These are phyloP conservation scores for Melanotaenia boesemani DNA, from an alignment of 2,797 vertebrate species.

Conservation along the genomic window DNA sequence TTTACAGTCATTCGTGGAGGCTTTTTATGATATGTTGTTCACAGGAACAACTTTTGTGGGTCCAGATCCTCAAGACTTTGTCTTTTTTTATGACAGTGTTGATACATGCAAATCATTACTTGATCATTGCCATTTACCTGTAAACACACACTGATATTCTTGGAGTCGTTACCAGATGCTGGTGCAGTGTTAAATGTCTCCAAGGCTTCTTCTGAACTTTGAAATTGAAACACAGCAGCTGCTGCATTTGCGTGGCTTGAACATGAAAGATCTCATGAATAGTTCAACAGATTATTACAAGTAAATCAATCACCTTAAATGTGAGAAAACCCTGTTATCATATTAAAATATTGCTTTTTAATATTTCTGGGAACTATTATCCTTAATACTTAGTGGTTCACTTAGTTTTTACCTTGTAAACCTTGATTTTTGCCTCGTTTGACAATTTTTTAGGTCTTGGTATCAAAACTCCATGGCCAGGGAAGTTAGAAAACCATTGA, in stretches of 20 bases:
- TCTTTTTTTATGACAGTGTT: background rate
- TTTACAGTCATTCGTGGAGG: too few relatives aligned
- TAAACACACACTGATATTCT: background rate
- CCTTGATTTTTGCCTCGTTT: background rate
- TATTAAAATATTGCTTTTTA: background rate
- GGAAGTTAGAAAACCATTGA: too few relatives aligned
- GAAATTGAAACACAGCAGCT: background rate
- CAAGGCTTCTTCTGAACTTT: background rate
- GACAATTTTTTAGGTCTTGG: background rate
- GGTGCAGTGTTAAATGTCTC: background rate
- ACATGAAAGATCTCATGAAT: background rate
- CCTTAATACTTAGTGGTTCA: background rate
- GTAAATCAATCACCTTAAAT: too few relatives aligned
- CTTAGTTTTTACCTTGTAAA: background rate
- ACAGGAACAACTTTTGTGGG: too few relatives aligned
- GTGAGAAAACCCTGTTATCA: background rate
- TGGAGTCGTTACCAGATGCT: background rate
- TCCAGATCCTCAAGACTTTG: too few relatives aligned
- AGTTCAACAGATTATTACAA: too few relatives aligned
- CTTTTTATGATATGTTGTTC: too few relatives aligned
- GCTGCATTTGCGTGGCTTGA: background rate
- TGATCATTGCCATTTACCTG: background rate
- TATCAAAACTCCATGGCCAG: background rate
- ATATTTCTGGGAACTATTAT: background rate
- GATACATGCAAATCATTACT: background rate